Conservation (phyloP, 2,113 vertebrate genomes). For the Amphiprion ocellaris region DNA sequence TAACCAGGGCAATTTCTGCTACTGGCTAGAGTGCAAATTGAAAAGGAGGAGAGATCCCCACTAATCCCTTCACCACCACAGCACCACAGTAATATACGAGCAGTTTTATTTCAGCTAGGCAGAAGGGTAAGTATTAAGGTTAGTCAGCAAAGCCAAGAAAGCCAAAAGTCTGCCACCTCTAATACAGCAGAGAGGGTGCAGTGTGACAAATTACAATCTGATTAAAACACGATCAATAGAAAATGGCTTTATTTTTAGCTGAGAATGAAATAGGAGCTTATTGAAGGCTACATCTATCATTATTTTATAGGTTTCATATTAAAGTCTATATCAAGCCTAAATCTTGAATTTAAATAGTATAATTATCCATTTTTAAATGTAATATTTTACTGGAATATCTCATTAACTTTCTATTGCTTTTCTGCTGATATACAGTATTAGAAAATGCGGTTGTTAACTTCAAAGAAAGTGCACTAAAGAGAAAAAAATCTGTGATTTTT, state of each 20-base stretch:
- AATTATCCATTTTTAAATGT: too few relatives aligned
- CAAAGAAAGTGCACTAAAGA: too few relatives aligned
- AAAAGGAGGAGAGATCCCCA: conserved; percentile 28
- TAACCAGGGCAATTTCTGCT: conserved; percentile 49
- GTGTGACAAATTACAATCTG: conserved; percentile 35
- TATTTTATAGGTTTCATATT: too few relatives aligned
- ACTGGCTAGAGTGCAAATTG: conserved; percentile 42
- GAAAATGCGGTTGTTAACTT: too few relatives aligned
- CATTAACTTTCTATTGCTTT: background rate
- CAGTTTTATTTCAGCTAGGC: conserved; percentile 61
- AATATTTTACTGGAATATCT: too few relatives aligned
- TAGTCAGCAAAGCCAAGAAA: background rate
- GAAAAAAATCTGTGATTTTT: too few relatives aligned
- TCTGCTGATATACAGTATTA: background rate
- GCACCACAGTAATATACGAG: conserved; percentile 50
- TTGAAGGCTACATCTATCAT: too few relatives aligned
- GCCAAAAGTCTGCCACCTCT: conserved; percentile 36
- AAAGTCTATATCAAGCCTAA: too few relatives aligned
- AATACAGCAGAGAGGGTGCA: conserved; percentile 14
- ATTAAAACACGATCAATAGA: background rate
- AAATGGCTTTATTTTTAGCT: background rate
- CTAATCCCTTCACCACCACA: conserved; percentile 51
- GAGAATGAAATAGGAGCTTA: background rate
- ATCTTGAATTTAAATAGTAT: too few relatives aligned
- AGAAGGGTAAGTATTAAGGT: conserved; percentile 44